Evolutionary conservation across 1,140 invertebrate species (phyloP).

Genomic region (Zeugodacus cucurbitae): DNA sequence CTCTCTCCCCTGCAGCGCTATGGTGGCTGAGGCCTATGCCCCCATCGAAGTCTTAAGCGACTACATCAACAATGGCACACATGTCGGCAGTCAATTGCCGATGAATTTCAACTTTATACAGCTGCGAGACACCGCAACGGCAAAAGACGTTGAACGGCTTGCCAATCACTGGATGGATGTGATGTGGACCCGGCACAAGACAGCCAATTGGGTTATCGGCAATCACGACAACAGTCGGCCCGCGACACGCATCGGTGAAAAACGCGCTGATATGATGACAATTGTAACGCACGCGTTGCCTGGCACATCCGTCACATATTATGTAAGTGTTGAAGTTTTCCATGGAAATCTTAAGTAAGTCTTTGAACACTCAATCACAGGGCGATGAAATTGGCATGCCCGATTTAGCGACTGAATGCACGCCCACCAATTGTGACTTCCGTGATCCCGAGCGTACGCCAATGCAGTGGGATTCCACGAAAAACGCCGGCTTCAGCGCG

Average conservation of each 20-base stretch:
- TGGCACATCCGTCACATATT: slow-evolving; percentile 80
- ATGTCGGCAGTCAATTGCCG: slow-evolving; percentile 70
- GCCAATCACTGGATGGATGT: slow-evolving; percentile 68
- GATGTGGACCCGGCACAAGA: slow-evolving; percentile 66
- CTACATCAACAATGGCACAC: slow-evolving; percentile 70
- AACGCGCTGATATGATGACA: slow-evolving; percentile 74
- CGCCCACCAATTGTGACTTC: slow-evolving; percentile 65
- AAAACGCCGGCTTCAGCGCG: slow-evolving; percentile 73
- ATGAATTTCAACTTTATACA: slow-evolving; percentile 72
- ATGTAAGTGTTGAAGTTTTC: slow-evolving; percentile 67
- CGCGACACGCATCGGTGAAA: slow-evolving; percentile 69
- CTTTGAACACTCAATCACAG: slow-evolving; percentile 52
- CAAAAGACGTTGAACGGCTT: slow-evolving; percentile 60
- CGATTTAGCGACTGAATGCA: slow-evolving; percentile 70
- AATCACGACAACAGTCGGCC: slow-evolving; percentile 75
- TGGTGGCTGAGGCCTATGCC: slow-evolving; percentile 78
- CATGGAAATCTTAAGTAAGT: too few species aligned
- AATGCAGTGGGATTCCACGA: slow-evolving; percentile 74
- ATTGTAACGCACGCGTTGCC: slow-evolving; percentile 77
- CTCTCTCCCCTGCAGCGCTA: slow-evolving; percentile 67
- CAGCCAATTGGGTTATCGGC: slow-evolving; percentile 69
- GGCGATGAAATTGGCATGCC: slow-evolving; percentile 87
- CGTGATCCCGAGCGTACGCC: slow-evolving; percentile 74
- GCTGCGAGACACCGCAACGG: slow-evolving; percentile 62
- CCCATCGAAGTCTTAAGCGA: slow-evolving; percentile 66